Evolutionary conservation across 2,797 vertebrate species (phyloP), one percentile per base, ranked within the genome.

Genomic region (Rhynchonycteris naso): DNA sequence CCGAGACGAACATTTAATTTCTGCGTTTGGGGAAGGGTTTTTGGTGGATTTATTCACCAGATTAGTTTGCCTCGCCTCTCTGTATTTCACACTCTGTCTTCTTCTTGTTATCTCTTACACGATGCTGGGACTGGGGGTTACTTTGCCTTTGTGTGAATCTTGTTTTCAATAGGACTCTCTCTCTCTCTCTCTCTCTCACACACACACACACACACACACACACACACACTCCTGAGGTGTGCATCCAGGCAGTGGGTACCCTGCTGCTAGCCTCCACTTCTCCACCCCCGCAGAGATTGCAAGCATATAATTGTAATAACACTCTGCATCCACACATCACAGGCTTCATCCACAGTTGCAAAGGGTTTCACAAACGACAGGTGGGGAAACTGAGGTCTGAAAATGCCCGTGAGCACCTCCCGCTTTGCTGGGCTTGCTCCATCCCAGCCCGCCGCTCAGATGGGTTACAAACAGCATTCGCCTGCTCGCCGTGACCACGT

Each of bases 401-500:
- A 24, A 68, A 58, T 8, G 3, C 56, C 0, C 16, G 52, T 21
- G 69, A 69, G 33, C 24, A 5, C 38, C n/a, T 68, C 24, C 28
- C 15, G 0, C 76, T 52, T 61, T 26, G 0, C 72, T 13, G 52
- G 21, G 24, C 65, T 74, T 4, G 8, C 26, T 65, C 58, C 69
- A 30, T 12, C 15, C n/a, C n/a, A 18, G 19, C 69, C 63, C 28
- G 47, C n/a, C 0, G 18, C 9, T 15, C 24, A 0, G 21, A 19
- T 1, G 15, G 63, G 35, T 22, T 3, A 21, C 0, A 2, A 2
- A 30, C 0, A 0, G 4, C 13, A 12, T 7, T 75, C n/a, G 21
- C 72, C 10, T 5, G 19, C 47, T 10, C 18, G 18, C 6, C 13
- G 26, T 38, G 13, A 7, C 18, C 59, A 52, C 0, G 0, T 8